Percentiles rank a stretch among this genome's conserved stretches.
Evolutionary conservation across 2,888 invertebrate genomes (phyloP).

Genomic region (Scaptomyza tumidula): DNA sequence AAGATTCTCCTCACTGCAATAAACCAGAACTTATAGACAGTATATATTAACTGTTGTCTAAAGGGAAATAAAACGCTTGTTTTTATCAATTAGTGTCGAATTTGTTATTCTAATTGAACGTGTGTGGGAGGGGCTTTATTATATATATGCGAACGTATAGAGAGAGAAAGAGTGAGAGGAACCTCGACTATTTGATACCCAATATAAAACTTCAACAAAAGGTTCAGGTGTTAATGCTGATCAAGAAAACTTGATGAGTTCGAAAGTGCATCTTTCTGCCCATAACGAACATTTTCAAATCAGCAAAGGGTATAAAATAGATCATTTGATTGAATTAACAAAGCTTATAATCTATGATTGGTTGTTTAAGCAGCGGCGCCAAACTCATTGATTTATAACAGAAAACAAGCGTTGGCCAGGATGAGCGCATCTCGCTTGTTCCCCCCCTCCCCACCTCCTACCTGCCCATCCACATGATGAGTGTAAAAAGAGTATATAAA

Average conservation of each 20-base stretch:
- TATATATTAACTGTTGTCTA: not conserved
- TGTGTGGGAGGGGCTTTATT: slow-evolving; percentile 9
- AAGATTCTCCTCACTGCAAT: not conserved
- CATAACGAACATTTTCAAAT: not conserved
- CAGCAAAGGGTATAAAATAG: not conserved
- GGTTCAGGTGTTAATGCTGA: not conserved
- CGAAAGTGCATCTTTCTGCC: not conserved
- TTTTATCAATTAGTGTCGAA: slow-evolving; percentile 2
- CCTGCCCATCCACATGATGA: not conserved
- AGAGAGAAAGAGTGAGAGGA: not conserved
- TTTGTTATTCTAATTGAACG: slow-evolving; percentile 22
- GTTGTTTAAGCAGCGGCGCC: slow-evolving; percentile 6
- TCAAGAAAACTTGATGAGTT: not conserved
- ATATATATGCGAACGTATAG: not conserved
- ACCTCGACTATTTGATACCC: not conserved
- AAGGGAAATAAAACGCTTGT: slow-evolving; percentile 20
- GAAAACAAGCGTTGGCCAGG: slow-evolving; percentile 19
- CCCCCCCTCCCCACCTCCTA: not conserved
- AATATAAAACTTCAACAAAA: no score
- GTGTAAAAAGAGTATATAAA: not conserved
- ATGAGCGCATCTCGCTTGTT: slow-evolving; percentile 7
- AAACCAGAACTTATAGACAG: slow-evolving; percentile 1
- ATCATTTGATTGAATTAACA: not conserved
- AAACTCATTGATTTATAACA: slow-evolving; percentile 53
- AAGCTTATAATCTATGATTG: not conserved